Evolutionary conservation across 2,797 vertebrate genomes (phyloP), one percentile per base, ranked within the genome.

Genomic region (Alcedo quadribrachys): DNA sequence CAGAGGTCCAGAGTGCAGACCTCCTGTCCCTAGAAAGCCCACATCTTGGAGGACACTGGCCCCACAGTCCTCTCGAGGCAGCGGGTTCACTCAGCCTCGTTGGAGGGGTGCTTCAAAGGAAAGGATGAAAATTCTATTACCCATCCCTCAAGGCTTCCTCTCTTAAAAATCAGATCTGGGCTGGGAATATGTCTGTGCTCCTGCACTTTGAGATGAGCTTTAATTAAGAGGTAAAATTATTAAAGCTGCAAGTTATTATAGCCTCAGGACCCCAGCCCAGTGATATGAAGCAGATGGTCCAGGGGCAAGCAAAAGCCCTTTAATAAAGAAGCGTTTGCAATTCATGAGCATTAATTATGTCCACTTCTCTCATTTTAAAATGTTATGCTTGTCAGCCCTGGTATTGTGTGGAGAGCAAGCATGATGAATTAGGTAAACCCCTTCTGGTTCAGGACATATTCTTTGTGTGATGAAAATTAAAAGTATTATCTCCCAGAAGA

Each of bases 341-440:
- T 99, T 99, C 99, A 99, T 99, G 98, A 99, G 98, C 97, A 96
- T 98, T 98, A 98, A 98, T 98, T 98, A 97, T 97, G 97, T 99
- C 98, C 98, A 96, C 97, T 98, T 97, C 97, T 98, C 97, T 98
- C 96, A 97, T 97, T 97, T 96, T 92, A 93, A 96, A 96, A 97
- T 98, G 98, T 98, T 97, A 98, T 98, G 98, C 97, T 97, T 98
- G 98, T 99, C 99, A 99, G 96, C 82, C 90, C 87, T 87, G 93
- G 95, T 92, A 96, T 95, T 97, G 97, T 98, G 97, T 77, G 62
- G 92, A 95, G 97, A 96, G 97, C 97, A 98, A 98, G 96, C 93
- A 97, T 98, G 98, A 99, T 98, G 98, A 98, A 99, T 99, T 98
- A 98, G 98, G 98, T 93, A 96, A 97, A 98, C 98, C 98, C 98